A percentile compares a stretch with the other conserved stretches of the same genome.
Conservation (phyloP, 2,113 vertebrate genomes). For the Lophura nycthemera region DNA sequence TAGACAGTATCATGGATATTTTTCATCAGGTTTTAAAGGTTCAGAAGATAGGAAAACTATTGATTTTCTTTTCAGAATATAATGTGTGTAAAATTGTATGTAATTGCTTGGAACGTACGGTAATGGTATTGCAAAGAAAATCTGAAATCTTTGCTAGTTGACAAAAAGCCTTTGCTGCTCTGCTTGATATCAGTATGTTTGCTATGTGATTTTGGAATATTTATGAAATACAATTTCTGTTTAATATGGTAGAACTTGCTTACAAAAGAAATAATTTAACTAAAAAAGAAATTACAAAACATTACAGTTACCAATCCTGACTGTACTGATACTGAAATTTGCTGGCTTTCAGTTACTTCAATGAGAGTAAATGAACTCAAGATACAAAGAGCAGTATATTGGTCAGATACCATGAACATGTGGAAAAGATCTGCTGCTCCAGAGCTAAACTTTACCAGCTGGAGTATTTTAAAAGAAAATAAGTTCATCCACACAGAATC, state of each 20-base stretch:
- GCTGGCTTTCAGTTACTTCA: background rate
- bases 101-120: background rate
- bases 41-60: background rate
- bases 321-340: background rate
- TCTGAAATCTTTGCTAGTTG: background rate
- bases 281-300: background rate
- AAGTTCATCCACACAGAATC: background rate
- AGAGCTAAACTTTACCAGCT: background rate
- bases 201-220: background rate
- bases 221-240: background rate
- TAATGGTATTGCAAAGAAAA: background rate
- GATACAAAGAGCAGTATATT: background rate
- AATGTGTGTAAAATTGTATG: background rate
- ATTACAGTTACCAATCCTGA: background rate
- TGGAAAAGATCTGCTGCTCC: background rate
- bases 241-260: background rate
- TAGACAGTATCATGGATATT: background rate
- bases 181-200: background rate
- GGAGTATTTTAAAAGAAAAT: background rate
- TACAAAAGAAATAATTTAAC: background rate
- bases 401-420: background rate
- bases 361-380: background rate
- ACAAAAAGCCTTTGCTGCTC: background rate
- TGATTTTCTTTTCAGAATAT: background rate
- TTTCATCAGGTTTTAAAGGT: conserved; percentile 6